Percentiles rank a stretch among this genome's conserved stretches.
phyloP scores from a whole-genome alignment of 2,113 vertebrate species.

The Elanus axillaris region DNA sequence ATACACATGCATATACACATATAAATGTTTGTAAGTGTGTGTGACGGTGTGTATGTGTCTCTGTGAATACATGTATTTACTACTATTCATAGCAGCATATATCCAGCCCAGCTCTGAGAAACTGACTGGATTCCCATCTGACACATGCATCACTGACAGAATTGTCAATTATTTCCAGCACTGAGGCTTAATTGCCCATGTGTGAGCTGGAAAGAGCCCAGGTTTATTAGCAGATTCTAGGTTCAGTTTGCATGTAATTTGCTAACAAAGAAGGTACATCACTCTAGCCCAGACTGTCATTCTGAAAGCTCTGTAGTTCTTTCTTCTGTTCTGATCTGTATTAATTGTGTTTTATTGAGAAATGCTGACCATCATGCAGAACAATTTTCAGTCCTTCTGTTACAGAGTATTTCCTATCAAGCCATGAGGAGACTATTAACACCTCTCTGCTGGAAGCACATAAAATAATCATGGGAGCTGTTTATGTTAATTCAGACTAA shows the following conservation, averaged over 20 bases:
- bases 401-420: not conserved
- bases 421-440: constrained; percentile 14
- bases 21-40: not conserved
- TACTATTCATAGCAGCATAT: not conserved
- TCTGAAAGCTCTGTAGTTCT: not conserved
- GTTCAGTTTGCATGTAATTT: constrained; percentile 7
- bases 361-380: not conserved
- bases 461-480: constrained; percentile 23
- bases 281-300: not conserved
- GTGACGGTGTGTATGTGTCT: too few relatives aligned
- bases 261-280: not conserved
- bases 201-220: not conserved
- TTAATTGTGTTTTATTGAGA: not conserved
- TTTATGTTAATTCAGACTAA: constrained; percentile 39
- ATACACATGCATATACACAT: not conserved
- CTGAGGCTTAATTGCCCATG: not conserved
- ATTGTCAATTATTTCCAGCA: not conserved
- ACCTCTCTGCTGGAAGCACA: not conserved
- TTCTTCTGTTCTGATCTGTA: not conserved
- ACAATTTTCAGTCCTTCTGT: not conserved
- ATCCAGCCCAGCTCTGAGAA: not conserved
- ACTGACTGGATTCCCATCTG: not conserved
- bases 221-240: constrained; percentile 24
- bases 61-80: not conserved
- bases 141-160: not conserved